These are phyloP conservation scores for Hydrozoanthus gracilis DNA, from an alignment of 92 coral and sea anemone genomes.

Conservation along the genomic window DNA sequence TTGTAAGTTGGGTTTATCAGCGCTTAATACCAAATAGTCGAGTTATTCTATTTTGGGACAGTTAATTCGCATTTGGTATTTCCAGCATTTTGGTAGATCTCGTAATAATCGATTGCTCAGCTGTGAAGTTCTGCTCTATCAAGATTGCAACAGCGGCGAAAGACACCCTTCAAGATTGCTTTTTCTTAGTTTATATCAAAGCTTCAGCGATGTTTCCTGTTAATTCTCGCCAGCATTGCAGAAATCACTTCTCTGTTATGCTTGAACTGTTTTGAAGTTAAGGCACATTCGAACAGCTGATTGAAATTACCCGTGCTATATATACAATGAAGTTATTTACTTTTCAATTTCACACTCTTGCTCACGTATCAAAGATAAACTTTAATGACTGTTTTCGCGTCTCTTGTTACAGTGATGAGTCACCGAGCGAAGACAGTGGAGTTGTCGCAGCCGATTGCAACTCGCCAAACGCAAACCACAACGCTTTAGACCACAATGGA, in stretches of 20 bases:
- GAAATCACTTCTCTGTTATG: neutral
- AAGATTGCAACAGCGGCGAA: conserved; percentile 18
- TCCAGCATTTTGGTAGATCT: conserved; percentile 25
- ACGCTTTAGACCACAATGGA: conserved; percentile 28
- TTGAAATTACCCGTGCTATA: conserved; percentile 51
- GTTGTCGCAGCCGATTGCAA: neutral
- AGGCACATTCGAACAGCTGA: conserved; percentile 52
- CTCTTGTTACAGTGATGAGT: conserved; percentile 43
- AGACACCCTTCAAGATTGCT: neutral
- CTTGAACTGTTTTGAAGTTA: conserved; percentile 24
- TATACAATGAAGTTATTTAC: conserved; percentile 58
- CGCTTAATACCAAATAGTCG: conserved; percentile 20
- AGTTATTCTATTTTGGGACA: conserved; percentile 38
- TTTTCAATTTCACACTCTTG: conserved; percentile 42
- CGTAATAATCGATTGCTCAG: conserved; percentile 38
- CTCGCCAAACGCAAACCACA: conserved; percentile 23
- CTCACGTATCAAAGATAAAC: conserved; percentile 66
- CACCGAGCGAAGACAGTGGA: conserved; percentile 8
- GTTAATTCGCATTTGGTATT: neutral
- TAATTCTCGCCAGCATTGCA: neutral
- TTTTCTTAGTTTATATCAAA: conserved; percentile 10
- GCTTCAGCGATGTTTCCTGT: conserved; percentile 19
- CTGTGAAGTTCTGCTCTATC: conserved; percentile 28
- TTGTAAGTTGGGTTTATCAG: conserved; percentile 11
- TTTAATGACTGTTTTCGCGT: neutral